A percentile compares a stretch with the other conserved stretches of the same genome.
Evolutionary conservation across 2,113 vertebrate genomes (phyloP).

Genomic region (Macquaria australasica): DNA sequence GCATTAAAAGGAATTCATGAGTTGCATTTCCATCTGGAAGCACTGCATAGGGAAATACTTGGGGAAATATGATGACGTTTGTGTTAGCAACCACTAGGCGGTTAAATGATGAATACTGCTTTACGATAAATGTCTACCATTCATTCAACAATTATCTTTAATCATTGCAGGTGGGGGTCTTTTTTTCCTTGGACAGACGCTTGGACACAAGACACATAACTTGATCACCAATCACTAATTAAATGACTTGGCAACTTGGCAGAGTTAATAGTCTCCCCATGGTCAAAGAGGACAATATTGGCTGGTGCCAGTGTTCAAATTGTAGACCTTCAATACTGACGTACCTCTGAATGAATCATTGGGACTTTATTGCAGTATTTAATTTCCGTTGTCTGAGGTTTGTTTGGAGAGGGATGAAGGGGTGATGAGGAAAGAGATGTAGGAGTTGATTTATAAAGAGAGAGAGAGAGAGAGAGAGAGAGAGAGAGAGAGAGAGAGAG

Average conservation of each 20-base stretch:
- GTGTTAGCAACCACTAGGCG: neutral
- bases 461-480: too few species aligned
- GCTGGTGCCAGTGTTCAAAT: neutral
- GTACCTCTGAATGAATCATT: neutral
- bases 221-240: neutral
- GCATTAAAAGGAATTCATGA: neutral
- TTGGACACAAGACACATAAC: too few species aligned
- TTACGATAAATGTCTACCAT: neutral
- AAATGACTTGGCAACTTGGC: too few species aligned
- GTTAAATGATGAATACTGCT: neutral
- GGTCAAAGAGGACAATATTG: too few species aligned
- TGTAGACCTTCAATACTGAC: neutral
- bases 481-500: too few species aligned
- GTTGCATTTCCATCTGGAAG: neutral
- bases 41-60: neutral
- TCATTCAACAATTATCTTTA: neutral
- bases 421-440: slow-evolving; percentile 12
- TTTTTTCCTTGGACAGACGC: too few species aligned
- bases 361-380: neutral
- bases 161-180: neutral
- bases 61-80: neutral
- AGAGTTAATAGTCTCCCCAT: too few species aligned
- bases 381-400: neutral
- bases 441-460: too few species aligned
- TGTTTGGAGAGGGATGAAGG: neutral